phyloP scores from a whole-genome alignment of 2,888 invertebrate species.

The Pammene aurita region DNA sequence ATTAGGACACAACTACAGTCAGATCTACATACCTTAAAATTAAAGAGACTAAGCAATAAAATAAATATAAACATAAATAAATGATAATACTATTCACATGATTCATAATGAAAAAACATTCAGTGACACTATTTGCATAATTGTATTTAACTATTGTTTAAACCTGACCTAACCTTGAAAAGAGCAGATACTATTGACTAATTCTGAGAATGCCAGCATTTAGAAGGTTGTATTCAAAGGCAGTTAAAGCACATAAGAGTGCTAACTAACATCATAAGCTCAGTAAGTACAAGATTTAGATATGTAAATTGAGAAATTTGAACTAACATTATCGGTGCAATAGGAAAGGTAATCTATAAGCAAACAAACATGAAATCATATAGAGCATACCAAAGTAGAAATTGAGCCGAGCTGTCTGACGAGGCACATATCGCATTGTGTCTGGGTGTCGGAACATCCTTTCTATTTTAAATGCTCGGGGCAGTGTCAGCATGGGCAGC shows the following conservation, averaged over 20 bases:
- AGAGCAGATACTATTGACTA: too few relatives aligned
- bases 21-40: slow-evolving; percentile 29
- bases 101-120: slow-evolving; percentile 31
- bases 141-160: neutral
- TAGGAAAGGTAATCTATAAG: slow-evolving; percentile 85
- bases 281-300: slow-evolving; percentile 49
- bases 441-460: slow-evolving; percentile 92
- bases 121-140: slow-evolving; percentile 16
- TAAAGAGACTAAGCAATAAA: slow-evolving; percentile 21
- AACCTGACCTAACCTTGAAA: too few relatives aligned
- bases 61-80: slow-evolving; percentile 19
- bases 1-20: slow-evolving; percentile 20
- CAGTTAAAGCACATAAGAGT: slow-evolving; percentile 39
- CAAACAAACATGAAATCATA: slow-evolving; percentile 91
- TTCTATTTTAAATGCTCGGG: slow-evolving; percentile 94
- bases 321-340: slow-evolving; percentile 54
- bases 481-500: slow-evolving; percentile 93
- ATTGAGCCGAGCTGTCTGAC: slow-evolving; percentile 94
- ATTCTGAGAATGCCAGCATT: too few relatives aligned
- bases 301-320: slow-evolving; percentile 23
- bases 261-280: slow-evolving; percentile 44
- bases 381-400: slow-evolving; percentile 95
- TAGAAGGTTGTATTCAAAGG: slow-evolving; percentile 30
- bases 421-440: slow-evolving; percentile 91
- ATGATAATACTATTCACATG: slow-evolving; percentile 20